Evolutionary conservation across 2,888 invertebrate genomes (phyloP).

Genomic region (Limnephilus rhombicus): DNA sequence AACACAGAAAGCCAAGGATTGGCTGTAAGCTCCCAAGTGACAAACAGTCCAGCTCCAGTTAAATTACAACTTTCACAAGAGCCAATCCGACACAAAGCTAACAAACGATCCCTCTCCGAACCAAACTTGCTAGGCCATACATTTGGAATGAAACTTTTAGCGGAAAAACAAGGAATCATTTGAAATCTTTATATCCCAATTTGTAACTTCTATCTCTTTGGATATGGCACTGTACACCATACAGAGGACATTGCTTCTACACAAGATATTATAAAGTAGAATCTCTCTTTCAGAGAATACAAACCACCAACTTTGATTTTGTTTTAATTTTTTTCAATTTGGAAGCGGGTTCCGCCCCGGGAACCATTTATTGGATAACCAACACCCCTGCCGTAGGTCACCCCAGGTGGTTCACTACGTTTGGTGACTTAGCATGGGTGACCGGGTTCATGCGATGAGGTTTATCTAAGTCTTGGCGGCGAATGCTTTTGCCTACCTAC

Average conservation of each 20-base stretch:
- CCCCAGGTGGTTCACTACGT: too few species aligned
- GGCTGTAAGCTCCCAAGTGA: conserved; percentile 57
- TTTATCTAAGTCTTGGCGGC: too few species aligned
- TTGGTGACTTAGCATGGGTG: too few species aligned
- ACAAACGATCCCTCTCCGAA: conserved; percentile 55
- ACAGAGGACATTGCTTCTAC: background rate
- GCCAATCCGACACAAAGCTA: conserved; percentile 55
- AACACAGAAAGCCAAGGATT: conserved; percentile 47
- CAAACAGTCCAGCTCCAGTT: conserved; percentile 58
- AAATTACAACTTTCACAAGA: conserved; percentile 60
- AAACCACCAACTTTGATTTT: background rate
- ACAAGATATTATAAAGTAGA: background rate
- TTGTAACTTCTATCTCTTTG: conserved; percentile 24
- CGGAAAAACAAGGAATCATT: conserved; percentile 43
- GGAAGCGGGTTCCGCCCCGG: too few species aligned
- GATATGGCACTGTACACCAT: background rate
- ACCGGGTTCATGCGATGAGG: too few species aligned
- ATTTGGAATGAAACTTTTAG: conserved; percentile 45
- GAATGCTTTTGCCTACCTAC: too few species aligned
- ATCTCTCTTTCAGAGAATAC: background rate
- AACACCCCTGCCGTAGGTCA: too few species aligned
- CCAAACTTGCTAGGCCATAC: conserved; percentile 51
- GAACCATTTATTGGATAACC: too few species aligned
- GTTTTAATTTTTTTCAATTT: too few species aligned
- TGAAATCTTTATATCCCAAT: conserved; percentile 51